Evolutionary conservation across 1,140 invertebrate species (phyloP).

Genomic region (Apis laboriosa): DNA sequence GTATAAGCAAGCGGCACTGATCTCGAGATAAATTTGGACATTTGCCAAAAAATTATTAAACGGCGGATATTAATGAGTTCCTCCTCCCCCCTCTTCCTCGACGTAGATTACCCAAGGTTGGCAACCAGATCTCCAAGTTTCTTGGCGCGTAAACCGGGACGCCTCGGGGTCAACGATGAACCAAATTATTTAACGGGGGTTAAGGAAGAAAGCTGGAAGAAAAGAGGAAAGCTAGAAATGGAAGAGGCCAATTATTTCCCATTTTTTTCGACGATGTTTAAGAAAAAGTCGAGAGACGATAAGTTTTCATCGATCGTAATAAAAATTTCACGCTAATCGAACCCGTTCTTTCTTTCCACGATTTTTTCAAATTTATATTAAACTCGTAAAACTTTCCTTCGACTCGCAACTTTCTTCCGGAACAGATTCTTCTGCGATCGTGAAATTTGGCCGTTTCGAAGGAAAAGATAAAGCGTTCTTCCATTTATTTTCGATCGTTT

Average conservation of each 20-base stretch:
- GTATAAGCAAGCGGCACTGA: neutral
- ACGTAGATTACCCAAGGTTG: neutral
- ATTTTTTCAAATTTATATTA: too few species aligned
- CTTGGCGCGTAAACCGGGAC: neutral
- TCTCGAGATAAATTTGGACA: conserved; percentile 11
- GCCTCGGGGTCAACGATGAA: conserved; percentile 8
- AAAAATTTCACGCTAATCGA: neutral
- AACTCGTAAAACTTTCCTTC: neutral
- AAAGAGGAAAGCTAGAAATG: neutral
- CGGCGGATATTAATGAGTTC: neutral
- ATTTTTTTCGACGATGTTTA: neutral
- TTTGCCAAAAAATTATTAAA: conserved; percentile 9
- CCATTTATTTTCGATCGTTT: neutral
- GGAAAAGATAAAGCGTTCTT: neutral
- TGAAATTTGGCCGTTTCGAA: neutral
- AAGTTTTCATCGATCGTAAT: neutral
- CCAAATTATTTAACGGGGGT: conserved; percentile 50
- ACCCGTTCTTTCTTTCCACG: neutral
- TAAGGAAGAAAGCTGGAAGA: conserved; percentile 2
- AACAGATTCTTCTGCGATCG: too few species aligned
- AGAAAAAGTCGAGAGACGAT: neutral
- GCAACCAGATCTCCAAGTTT: conserved; percentile 2
- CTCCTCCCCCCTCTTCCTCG: neutral
- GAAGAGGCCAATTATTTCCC: neutral
- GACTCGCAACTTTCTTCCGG: neutral